These are phyloP conservation scores for Syngnathus acus DNA, from an alignment of 2,797 vertebrate genomes.

Conservation along the genomic window DNA sequence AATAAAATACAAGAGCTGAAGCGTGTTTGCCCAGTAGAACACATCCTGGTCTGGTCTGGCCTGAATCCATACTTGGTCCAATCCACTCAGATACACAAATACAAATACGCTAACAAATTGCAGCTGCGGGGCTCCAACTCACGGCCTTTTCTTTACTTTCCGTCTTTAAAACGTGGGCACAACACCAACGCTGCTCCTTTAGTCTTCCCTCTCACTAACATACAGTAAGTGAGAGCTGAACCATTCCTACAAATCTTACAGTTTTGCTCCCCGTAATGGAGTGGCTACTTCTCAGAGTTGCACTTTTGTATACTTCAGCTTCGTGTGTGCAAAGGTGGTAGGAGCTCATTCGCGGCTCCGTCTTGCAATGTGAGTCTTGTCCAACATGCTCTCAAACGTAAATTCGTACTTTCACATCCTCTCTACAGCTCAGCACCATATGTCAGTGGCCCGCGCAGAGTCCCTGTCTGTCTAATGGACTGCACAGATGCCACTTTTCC, in stretches of 20 bases:
- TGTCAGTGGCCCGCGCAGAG: slow-evolving; percentile 50
- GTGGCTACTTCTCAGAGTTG: slow-evolving; percentile 13
- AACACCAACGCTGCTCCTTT: slow-evolving; percentile 5
- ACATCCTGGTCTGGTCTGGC: slow-evolving; percentile 18
- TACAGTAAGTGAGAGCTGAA: slow-evolving; percentile 14
- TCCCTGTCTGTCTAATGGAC: slow-evolving; percentile 51
- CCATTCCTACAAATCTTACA: slow-evolving; percentile 24
- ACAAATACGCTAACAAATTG: slow-evolving; percentile 54
- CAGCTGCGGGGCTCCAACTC: slow-evolving; percentile 35
- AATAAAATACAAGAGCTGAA: slow-evolving; percentile 13
- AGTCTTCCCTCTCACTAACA: slow-evolving; percentile 14
- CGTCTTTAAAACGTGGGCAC: slow-evolving; percentile 18
- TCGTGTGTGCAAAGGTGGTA: slow-evolving; percentile 4
- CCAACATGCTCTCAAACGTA: slow-evolving; percentile 35
- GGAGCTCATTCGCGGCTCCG: slow-evolving; percentile 14
- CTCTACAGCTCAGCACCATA: slow-evolving; percentile 58
- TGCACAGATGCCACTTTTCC: slow-evolving; percentile 65
- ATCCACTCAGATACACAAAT: slow-evolving; percentile 47
- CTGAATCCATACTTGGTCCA: slow-evolving; percentile 26
- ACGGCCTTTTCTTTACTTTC: slow-evolving; percentile 27
- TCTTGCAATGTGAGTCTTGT: slow-evolving; percentile 13
- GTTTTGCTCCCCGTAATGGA: slow-evolving; percentile 19
- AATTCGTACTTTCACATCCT: slow-evolving; percentile 47
- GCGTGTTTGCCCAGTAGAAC: slow-evolving; percentile 20
- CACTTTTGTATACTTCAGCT: neutral